phyloP scores from a whole-genome alignment of 2,113 vertebrate genomes.

The Apus apus region DNA sequence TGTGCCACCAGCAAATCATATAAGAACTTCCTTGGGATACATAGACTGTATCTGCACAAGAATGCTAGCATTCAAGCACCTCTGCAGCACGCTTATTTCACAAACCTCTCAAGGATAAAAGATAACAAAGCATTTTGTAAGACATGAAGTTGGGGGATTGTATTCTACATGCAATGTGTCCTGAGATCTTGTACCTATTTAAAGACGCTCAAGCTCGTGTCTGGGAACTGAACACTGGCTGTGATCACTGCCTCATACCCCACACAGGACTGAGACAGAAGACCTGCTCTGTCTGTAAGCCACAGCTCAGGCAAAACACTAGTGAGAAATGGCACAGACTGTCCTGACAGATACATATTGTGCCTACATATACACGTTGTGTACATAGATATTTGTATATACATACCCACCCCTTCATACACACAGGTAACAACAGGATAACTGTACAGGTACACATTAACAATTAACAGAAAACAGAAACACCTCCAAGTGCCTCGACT shows the following conservation, averaged over 20 bases:
- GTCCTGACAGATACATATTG: accelerated
- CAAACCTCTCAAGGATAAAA: not conserved
- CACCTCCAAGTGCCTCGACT: not conserved
- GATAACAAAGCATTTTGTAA: not conserved
- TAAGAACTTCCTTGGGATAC: not conserved
- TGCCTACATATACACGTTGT: not conserved
- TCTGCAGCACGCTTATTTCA: not conserved
- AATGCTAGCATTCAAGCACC: not conserved
- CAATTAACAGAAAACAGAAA: not conserved
- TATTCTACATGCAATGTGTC: not conserved
- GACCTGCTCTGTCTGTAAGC: not conserved
- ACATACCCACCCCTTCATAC: not conserved
- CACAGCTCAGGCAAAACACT: not conserved
- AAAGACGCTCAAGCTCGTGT: not conserved
- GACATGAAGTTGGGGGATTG: not conserved
- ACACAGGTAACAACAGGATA: not conserved
- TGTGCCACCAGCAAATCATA: not conserved
- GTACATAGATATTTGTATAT: not conserved
- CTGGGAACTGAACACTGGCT: not conserved
- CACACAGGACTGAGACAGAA: not conserved
- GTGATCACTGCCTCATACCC: not conserved
- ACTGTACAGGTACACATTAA: not conserved
- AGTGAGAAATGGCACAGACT: not conserved
- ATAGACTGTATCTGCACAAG: not conserved
- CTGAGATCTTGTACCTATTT: not conserved